Conservation (phyloP, 2,888 invertebrate genomes). For the Tupiocoris notatus region DNA sequence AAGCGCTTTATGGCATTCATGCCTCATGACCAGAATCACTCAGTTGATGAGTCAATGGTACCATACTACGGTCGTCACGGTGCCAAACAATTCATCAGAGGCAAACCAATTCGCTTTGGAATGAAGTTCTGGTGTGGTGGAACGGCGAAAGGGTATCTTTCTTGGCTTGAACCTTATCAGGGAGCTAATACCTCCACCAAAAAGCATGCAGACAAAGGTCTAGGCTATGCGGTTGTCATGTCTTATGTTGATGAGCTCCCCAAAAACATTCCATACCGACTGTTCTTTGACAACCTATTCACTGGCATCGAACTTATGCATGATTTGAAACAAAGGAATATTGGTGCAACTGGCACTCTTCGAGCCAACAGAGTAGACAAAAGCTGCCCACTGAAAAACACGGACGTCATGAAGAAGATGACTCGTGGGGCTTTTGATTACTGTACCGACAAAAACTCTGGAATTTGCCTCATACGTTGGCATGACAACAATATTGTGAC, state of each 20-base stretch:
- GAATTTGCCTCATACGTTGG: conserved; percentile 27
- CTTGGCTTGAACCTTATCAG: conserved; percentile 30
- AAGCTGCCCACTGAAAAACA: conserved; percentile 8
- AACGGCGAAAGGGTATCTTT: neutral
- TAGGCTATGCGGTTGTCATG: conserved; percentile 25
- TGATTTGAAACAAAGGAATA: neutral
- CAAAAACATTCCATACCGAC: neutral
- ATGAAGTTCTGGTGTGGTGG: conserved; percentile 27
- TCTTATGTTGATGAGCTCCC: neutral
- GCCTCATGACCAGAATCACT: conserved; percentile 8
- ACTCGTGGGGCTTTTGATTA: conserved; percentile 2
- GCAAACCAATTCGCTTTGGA: conserved; percentile 7
- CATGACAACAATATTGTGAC: conserved; percentile 38
- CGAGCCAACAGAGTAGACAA: conserved; percentile 6
- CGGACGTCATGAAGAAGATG: conserved; percentile 1
- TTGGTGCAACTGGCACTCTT: conserved; percentile 12
- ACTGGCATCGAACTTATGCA: conserved; percentile 4
- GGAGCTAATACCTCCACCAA: conserved; percentile 24
- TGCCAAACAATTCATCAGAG: conserved; percentile 16
- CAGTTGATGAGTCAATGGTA: conserved; percentile 23
- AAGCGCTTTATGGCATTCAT: neutral
- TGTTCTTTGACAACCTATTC: conserved; percentile 6
- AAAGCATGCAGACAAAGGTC: conserved; percentile 19
- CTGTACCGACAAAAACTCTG: neutral
- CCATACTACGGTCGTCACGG: neutral